Evolutionary conservation across 2,888 invertebrate genomes (phyloP).

Genomic region (Lypha dubia): DNA sequence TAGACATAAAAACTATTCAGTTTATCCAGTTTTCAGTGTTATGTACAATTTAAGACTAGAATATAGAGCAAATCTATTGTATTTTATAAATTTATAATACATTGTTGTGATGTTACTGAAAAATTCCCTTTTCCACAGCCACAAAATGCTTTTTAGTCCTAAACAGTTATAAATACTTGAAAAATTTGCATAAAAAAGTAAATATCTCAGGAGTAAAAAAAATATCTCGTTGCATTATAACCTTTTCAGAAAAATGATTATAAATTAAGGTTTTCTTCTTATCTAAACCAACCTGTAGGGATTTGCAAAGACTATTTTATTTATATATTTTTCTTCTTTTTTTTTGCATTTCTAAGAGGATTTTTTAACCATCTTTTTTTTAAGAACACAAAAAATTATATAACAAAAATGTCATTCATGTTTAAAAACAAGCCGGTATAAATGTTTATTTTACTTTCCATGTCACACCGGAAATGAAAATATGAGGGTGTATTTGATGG

Average conservation of each 20-base stretch:
- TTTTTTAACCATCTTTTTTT: background rate
- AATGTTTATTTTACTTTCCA: background rate
- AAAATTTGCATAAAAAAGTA: conserved; percentile 60
- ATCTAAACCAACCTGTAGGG: conserved; percentile 12
- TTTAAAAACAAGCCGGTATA: background rate
- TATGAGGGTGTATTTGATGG: background rate
- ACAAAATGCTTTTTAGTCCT: conserved; percentile 15
- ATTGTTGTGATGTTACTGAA: background rate
- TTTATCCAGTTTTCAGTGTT: conserved; percentile 6
- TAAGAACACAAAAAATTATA: too few relatives aligned
- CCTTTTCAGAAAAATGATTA: conserved; percentile 16
- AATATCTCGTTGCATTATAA: background rate
- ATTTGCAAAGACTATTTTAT: background rate
- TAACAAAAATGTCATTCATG: background rate
- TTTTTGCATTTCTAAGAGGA: background rate
- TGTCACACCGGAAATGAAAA: conserved; percentile 35
- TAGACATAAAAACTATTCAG: background rate
- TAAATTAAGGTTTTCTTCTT: conserved; percentile 23
- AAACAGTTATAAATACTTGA: conserved; percentile 39
- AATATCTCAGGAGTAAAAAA: background rate
- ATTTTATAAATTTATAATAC: background rate
- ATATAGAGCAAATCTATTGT: conserved; percentile 7
- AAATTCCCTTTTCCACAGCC: background rate
- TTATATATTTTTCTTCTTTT: background rate
- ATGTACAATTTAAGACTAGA: background rate